phyloP scores from a whole-genome alignment of 53 echinoderm and acorn worm genomes.

The Henricia sp. region DNA sequence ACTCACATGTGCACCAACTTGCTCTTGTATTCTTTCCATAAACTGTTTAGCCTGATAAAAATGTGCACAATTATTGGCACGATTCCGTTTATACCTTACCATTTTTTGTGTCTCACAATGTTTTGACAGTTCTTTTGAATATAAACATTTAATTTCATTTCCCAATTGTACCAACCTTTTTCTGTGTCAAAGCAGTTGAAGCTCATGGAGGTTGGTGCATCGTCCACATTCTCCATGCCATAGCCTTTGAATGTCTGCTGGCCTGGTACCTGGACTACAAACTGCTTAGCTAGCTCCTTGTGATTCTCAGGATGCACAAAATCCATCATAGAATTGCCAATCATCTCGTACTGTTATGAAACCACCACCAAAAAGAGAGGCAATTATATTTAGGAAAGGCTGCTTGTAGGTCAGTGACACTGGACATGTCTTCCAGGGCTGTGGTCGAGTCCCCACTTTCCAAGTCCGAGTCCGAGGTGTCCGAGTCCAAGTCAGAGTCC shows the following conservation, averaged over 20 bases:
- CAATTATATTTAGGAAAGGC: not conserved
- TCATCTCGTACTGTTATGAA: conserved; percentile 88
- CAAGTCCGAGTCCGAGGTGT: too few relatives aligned
- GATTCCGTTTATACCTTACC: too few relatives aligned
- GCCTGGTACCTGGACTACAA: conserved; percentile 95
- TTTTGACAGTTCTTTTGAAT: too few relatives aligned
- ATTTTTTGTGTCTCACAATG: too few relatives aligned
- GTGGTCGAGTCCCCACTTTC: too few relatives aligned
- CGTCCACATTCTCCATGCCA: conserved; percentile 82
- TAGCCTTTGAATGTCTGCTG: conserved; percentile 94
- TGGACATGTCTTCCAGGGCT: not conserved
- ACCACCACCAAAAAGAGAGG: not conserved
- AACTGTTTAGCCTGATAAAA: too few relatives aligned
- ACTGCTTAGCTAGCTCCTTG: conserved; percentile 97
- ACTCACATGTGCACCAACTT: too few relatives aligned
- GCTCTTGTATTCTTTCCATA: too few relatives aligned
- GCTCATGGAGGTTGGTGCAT: conserved; percentile 88
- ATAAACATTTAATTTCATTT: too few relatives aligned
- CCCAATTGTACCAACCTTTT: not conserved
- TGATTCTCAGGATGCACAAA: conserved; percentile 98
- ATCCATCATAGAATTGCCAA: conserved; percentile 91
- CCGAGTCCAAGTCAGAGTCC: too few relatives aligned
- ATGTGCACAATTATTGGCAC: too few relatives aligned
- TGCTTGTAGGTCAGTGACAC: not conserved
- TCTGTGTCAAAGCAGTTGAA: conserved; percentile 86